Percentiles rank a stretch among this genome's conserved stretches.
Evolutionary conservation across 2,888 invertebrate genomes (phyloP).

Genomic region (Cryptosula pallasiana): DNA sequence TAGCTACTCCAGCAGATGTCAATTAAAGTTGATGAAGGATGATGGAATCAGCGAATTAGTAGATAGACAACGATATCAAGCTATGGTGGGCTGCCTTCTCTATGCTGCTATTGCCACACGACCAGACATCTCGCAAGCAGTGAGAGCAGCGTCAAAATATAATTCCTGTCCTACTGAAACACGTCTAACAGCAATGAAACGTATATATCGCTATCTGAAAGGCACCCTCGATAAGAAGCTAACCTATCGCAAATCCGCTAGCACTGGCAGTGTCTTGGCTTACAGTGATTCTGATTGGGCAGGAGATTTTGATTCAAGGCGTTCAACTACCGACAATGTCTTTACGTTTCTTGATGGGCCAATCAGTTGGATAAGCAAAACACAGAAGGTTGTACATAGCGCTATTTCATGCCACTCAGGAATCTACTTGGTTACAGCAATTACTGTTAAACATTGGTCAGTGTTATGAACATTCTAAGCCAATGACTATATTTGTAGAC

Average conservation of each 20-base stretch:
- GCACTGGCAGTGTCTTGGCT: conserved; percentile 25
- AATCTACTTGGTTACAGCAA: conserved; percentile 29
- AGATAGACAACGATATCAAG: conserved; percentile 26
- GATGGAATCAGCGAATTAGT: background rate
- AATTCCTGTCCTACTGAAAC: conserved; percentile 29
- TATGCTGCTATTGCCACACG: conserved; percentile 29
- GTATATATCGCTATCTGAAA: conserved; percentile 29
- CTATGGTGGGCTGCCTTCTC: conserved; percentile 28
- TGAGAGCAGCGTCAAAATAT: conserved; percentile 28
- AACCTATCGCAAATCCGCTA: background rate
- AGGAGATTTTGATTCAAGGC: conserved; percentile 33
- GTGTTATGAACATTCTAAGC: background rate
- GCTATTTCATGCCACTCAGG: conserved; percentile 26
- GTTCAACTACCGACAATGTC: conserved; percentile 41
- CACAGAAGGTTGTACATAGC: no score
- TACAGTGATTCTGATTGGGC: conserved; percentile 44
- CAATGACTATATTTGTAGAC: conserved; percentile 30
- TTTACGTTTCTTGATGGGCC: conserved; percentile 35
- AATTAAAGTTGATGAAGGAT: conserved; percentile 23
- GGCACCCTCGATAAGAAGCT: conserved; percentile 27
- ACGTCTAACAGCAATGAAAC: conserved; percentile 30
- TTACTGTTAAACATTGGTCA: conserved; percentile 27
- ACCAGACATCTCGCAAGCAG: conserved; percentile 30
- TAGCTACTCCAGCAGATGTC: conserved; percentile 27
- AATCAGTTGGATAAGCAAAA: conserved; percentile 35